Evolutionary conservation across 2,888 invertebrate species (phyloP), one percentile per base, ranked within the genome.

Genomic region (Aromia moschata): DNA sequence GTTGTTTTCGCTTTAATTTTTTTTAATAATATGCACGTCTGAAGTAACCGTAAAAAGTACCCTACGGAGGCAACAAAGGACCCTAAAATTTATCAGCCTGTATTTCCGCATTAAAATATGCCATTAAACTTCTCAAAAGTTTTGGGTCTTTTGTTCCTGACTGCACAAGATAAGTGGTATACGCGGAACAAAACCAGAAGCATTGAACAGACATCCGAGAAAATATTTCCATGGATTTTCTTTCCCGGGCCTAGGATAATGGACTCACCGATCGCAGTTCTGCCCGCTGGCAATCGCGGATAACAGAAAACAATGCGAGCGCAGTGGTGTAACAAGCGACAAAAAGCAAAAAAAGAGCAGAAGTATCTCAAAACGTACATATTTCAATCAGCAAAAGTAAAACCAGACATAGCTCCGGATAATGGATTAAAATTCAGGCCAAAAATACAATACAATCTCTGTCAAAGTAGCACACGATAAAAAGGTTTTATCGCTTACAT

Each of bases 251-350:
- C 49, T 49, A 56, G 67, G 59, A 68, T 64, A 68, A 64, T 67
- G 61, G 65, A 58, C 59, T 62, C 64, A 62, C 69, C 25, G 25
- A 68, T n/a, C n/a, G 66, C 66, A 67, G 63, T 60, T 63, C 44
- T 40, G 49, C 55, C 44, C 12, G 14, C 30, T 37, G 49, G 49
- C 38, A 40, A 15, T 14, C 3, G 11, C 16, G 38, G 25, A 25
- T 14, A n/a, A 25, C 7, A 18, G 49, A 40, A 10, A 25, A 49
- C 49, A 17, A 25, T 38, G 38, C 14, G 10, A 33, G 30, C n/a
- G 10, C 49, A 49, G 49, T 38, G 49, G 38, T n/a, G 38, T 25
- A 30, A 12, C 49, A 20, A 36, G 7, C 14, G 11, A 16, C 41
- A 9, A 5, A 41, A 41, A 41, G n/a, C 41, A 9, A 5, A 41